phyloP scores from a whole-genome alignment of 1,140 invertebrate genomes.

The Cherax destructor region DNA sequence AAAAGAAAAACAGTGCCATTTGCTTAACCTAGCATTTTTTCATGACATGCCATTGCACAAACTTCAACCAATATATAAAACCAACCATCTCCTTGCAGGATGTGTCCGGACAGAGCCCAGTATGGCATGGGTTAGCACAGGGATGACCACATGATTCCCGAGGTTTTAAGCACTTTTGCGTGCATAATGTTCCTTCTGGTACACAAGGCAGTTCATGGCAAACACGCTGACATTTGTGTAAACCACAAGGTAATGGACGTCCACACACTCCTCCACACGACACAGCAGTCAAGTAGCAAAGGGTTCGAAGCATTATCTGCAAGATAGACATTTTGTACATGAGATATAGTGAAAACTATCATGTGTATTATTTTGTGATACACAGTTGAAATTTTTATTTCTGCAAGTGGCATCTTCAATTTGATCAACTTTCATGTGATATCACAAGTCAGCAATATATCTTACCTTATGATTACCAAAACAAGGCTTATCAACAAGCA shows the following conservation, averaged over 20 bases:
- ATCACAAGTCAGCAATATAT: not conserved
- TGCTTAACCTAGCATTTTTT: too few relatives aligned
- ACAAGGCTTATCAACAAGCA: slow-evolving; percentile 91
- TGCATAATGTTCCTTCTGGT: slow-evolving; percentile 80
- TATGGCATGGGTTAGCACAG: slow-evolving; percentile 87
- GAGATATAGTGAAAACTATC: not conserved
- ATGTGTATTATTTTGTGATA: not conserved
- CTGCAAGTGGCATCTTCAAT: not conserved
- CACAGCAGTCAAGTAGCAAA: slow-evolving; percentile 90
- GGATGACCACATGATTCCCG: slow-evolving; percentile 86
- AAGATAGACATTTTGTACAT: not conserved
- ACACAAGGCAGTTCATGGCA: slow-evolving; percentile 85
- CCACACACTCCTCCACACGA: slow-evolving; percentile 93
- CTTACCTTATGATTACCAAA: slow-evolving; percentile 90
- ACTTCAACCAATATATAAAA: not conserved
- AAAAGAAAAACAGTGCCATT: too few relatives aligned
- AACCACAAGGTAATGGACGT: slow-evolving; percentile 85
- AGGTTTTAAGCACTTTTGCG: slow-evolving; percentile 84
- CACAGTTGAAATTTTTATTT: not conserved
- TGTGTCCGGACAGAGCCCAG: slow-evolving; percentile 81
- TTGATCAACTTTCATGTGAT: not conserved
- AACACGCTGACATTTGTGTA: slow-evolving; percentile 85
- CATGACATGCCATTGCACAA: not conserved
- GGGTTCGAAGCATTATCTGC: slow-evolving; percentile 83
- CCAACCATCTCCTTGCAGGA: slow-evolving; percentile 83